A percentile compares a stretch with the other conserved stretches of the same genome.
Evolutionary conservation across 2,888 invertebrate genomes (phyloP).

Genomic region (Gisinianus flammeolus): DNA sequence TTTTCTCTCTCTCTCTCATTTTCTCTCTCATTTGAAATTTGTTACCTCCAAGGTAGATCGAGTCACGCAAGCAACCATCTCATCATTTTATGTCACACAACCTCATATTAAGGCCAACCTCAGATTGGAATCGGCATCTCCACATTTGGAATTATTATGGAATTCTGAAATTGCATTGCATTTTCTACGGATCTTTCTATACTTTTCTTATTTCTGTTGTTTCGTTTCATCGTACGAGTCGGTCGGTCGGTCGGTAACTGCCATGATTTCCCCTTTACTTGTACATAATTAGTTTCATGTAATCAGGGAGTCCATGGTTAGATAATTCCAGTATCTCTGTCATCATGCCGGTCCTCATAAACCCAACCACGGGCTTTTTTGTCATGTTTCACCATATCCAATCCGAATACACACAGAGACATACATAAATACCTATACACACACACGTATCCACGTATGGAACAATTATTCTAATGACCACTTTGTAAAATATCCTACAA

Average conservation of each 20-base stretch:
- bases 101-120: conserved; percentile 31
- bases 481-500: conserved; percentile 16
- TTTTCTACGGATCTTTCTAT: not conserved
- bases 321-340: conserved; percentile 16
- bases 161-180: conserved; percentile 33
- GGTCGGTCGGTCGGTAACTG: too few relatives aligned
- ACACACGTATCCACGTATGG: not conserved
- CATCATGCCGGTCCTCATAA: conserved; percentile 3
- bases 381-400: not conserved
- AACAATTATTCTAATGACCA: conserved; percentile 40
- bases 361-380: not conserved
- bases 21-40: conserved; percentile 6
- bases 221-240: not conserved
- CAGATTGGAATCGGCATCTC: conserved; percentile 13
- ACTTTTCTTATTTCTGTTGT: not conserved
- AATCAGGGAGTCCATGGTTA: conserved; percentile 12
- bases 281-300: conserved; percentile 3
- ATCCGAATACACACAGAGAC: not conserved
- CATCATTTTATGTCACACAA: conserved; percentile 39
- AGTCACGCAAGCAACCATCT: not conserved
- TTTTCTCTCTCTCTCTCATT: not conserved
- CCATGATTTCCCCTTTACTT: not conserved
- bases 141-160: conserved; percentile 23
- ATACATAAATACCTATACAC: conserved; percentile 13
- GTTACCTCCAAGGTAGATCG: conserved; percentile 4